phyloP scores from a whole-genome alignment of 2,888 invertebrate genomes.

The Bellardia pandia region DNA sequence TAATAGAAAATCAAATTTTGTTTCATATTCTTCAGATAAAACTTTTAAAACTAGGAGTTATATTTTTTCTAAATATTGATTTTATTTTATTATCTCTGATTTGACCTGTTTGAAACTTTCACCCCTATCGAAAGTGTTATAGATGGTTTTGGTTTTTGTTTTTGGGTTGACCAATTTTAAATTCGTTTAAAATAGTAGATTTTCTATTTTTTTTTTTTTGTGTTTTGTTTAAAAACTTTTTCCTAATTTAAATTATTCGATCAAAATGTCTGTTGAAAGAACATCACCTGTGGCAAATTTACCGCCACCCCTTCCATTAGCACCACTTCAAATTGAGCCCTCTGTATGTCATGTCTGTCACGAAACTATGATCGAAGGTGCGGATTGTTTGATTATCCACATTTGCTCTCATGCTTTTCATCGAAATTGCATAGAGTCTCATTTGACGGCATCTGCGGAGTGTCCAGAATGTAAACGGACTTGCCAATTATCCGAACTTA shows the following conservation, averaged over 20 bases:
- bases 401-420: background rate
- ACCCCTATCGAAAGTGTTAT: too few relatives aligned
- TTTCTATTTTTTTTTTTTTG: too few relatives aligned
- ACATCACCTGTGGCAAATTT: background rate
- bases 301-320: background rate
- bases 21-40: too few relatives aligned
- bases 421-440: background rate
- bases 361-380: background rate
- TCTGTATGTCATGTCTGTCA: background rate
- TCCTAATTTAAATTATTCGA: background rate
- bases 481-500: background rate
- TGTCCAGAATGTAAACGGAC: slow-evolving; percentile 1
- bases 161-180: too few relatives aligned
- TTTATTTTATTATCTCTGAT: too few relatives aligned
- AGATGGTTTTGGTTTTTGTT: too few relatives aligned
- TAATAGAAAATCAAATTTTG: too few relatives aligned
- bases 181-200: too few relatives aligned
- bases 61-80: too few relatives aligned
- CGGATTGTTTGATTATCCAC: background rate
- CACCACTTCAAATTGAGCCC: background rate
- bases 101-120: too few relatives aligned
- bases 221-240: background rate
- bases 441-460: background rate
- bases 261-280: background rate
- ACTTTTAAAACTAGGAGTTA: too few relatives aligned